Evolutionary conservation across 2,797 vertebrate genomes (phyloP).

Genomic region (Catharus ustulatus): DNA sequence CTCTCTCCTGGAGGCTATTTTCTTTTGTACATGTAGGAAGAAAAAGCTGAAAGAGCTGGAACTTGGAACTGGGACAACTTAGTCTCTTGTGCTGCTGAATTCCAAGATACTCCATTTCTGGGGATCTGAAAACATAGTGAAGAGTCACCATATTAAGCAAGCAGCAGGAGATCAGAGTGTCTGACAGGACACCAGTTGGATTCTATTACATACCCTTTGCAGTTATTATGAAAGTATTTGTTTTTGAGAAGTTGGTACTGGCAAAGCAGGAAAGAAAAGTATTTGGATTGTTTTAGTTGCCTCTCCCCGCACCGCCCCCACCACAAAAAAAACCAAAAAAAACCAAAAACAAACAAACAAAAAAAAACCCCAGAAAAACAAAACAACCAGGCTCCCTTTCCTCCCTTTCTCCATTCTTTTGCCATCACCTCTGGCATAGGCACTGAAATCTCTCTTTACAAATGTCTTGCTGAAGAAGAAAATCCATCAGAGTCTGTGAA

Average conservation of each 20-base stretch:
- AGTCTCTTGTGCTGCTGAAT: background rate
- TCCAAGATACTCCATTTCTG: background rate
- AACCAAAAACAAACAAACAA: too few relatives aligned
- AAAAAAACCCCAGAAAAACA: too few relatives aligned
- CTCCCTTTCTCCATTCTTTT: background rate
- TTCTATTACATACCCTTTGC: background rate
- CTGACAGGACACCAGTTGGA: background rate
- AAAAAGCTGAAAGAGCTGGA: background rate
- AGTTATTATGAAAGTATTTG: background rate
- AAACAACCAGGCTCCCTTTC: too few relatives aligned
- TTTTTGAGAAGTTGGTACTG: background rate
- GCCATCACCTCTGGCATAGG: background rate
- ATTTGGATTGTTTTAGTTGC: too few relatives aligned
- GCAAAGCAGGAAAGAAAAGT: background rate
- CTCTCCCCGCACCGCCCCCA: too few relatives aligned
- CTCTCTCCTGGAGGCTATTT: background rate
- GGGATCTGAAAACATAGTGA: background rate
- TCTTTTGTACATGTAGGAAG: background rate
- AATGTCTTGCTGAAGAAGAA: background rate
- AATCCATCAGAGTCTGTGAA: background rate
- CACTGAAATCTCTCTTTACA: background rate
- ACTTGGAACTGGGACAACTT: background rate
- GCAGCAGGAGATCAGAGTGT: background rate
- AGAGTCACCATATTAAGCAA: background rate
- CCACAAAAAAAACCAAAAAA: too few relatives aligned